phyloP scores from a whole-genome alignment of 1,140 invertebrate species.

The honey bee (Apis mellifera) region Amel_HAv3.1 CM009941.2:9733001-9733500 shows the following conservation, averaged over 20 bases:
- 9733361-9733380: slow-evolving; percentile 6
- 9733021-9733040: neutral
- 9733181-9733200: slow-evolving; percentile 56
- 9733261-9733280: slow-evolving; percentile 6
- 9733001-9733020: neutral
- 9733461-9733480: slow-evolving; percentile 9
- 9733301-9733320: neutral
- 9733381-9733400: slow-evolving; percentile 32
- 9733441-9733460: slow-evolving; percentile 25
- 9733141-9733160: too few species aligned
- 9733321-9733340: neutral
- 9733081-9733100: too few species aligned
- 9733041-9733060: too few species aligned
- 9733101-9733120: too few species aligned
- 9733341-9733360: neutral
- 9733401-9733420: neutral
- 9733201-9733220: slow-evolving; percentile 57
- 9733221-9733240: slow-evolving; percentile 48
- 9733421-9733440: slow-evolving; percentile 18
- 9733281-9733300: slow-evolving; percentile 9
- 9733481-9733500: neutral
- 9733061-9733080: too few species aligned
- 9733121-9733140: too few species aligned
- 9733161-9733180: slow-evolving; percentile 22
- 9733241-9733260: slow-evolving; percentile 48